Evolutionary conservation across 1,140 invertebrate genomes (phyloP).

Genomic region (Lordiphosa mommai): DNA sequence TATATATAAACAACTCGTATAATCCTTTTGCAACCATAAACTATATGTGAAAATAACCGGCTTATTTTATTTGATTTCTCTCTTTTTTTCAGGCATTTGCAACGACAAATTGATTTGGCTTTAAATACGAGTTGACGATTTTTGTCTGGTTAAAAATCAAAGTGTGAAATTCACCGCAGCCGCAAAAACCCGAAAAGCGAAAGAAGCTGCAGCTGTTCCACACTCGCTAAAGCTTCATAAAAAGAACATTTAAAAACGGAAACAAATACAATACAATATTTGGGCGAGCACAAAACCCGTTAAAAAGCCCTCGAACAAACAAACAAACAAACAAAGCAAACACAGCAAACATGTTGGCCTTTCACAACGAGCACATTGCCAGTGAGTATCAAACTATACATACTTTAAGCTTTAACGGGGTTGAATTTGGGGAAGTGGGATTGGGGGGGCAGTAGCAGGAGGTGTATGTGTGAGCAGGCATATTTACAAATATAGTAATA

Average conservation of each 20-base stretch:
- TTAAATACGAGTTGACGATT: conserved; percentile 20
- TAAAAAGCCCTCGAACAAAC: conserved; percentile 45
- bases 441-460: too few relatives aligned
- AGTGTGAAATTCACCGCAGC: conserved; percentile 45
- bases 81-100: conserved; percentile 28
- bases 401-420: conserved; percentile 23
- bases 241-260: conserved; percentile 3
- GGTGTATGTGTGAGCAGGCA: conserved; percentile 1
- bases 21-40: conserved; percentile 1
- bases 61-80: conserved; percentile 1
- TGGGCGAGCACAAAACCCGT: conserved; percentile 22
- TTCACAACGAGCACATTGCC: conserved; percentile 63
- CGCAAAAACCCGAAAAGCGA: conserved; percentile 10
- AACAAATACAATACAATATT: conserved; percentile 17
- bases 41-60: conserved; percentile 18
- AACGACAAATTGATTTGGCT: conserved; percentile 35
- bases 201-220: neutral
- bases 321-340: conserved; percentile 13
- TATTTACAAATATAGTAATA: conserved; percentile 54
- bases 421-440: neutral
- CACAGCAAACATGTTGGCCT: conserved; percentile 58
- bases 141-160: conserved; percentile 24
- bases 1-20: neutral
- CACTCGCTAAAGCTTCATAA: conserved; percentile 3
- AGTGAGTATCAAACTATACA: conserved; percentile 50